These are phyloP conservation scores for Scaptomyza cyrtandrae DNA, from an alignment of 2,888 invertebrate species.

Conservation along the genomic window DNA sequence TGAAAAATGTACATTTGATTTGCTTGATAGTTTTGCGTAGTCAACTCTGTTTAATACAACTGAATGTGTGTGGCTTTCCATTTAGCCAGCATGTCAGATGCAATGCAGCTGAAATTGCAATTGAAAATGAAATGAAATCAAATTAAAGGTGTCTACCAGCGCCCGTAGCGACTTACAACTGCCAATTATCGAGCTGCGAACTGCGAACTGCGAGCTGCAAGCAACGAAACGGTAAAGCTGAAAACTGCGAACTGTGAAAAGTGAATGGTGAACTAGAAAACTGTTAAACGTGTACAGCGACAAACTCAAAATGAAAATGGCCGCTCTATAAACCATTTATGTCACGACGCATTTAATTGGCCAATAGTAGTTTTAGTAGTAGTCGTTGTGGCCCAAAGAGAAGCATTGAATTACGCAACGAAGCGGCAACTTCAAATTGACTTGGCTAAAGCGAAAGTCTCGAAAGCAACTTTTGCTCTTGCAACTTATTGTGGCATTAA, in stretches of 20 bases:
- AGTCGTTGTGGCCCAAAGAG: too few species aligned
- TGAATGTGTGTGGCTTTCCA: slow-evolving; percentile 46
- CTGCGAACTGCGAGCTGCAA: background rate
- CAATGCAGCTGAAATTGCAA: slow-evolving; percentile 71
- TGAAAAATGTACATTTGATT: slow-evolving; percentile 79
- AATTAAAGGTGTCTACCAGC: slow-evolving; percentile 70
- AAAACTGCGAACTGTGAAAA: background rate
- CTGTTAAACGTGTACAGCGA: slow-evolving; percentile 14
- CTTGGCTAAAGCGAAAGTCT: slow-evolving; percentile 23
- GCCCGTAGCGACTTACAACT: slow-evolving; percentile 35
- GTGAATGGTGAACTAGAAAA: slow-evolving; percentile 1
- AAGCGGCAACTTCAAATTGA: slow-evolving; percentile 54
- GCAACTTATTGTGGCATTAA: slow-evolving; percentile 34
- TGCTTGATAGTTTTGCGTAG: slow-evolving; percentile 66
- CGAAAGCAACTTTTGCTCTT: background rate
- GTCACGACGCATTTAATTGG: slow-evolving; percentile 57
- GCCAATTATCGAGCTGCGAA: slow-evolving; percentile 58
- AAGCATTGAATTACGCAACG: slow-evolving; percentile 54
- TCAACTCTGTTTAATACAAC: slow-evolving; percentile 30
- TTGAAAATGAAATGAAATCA: slow-evolving; percentile 74
- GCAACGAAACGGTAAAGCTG: slow-evolving; percentile 1
- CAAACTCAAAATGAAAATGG: slow-evolving; percentile 4
- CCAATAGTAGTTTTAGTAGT: slow-evolving; percentile 17
- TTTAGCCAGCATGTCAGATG: slow-evolving; percentile 71
- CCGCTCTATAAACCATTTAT: slow-evolving; percentile 47